Conservation (phyloP, 2,113 vertebrate genomes). For the Erpornis zantholeuca region DNA sequence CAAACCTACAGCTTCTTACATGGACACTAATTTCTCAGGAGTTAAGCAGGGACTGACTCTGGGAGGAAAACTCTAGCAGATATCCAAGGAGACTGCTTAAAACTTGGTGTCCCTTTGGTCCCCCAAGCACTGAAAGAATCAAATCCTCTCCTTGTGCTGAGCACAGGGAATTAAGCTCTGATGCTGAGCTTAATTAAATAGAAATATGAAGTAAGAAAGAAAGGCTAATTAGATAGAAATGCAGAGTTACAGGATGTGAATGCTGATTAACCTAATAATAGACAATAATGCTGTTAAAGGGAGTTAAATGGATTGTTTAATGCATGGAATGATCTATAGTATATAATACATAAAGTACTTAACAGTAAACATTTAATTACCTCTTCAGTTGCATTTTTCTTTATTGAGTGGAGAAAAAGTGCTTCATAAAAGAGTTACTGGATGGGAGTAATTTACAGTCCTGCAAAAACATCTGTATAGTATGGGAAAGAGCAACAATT, state of each 20-base stretch:
- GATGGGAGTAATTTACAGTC: conserved; percentile 44
- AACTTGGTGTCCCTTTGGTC: neutral
- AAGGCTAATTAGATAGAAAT: conserved; percentile 57
- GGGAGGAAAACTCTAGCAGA: neutral
- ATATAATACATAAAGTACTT: conserved; percentile 54
- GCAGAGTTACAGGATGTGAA: conserved; percentile 51
- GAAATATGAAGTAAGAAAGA: conserved; percentile 62
- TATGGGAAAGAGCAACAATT: neutral
- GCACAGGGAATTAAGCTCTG: conserved; percentile 25
- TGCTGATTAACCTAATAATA: conserved; percentile 69
- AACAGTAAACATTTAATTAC: conserved; percentile 71
- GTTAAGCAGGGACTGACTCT: neutral
- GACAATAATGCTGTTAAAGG: conserved; percentile 49
- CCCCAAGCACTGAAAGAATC: neutral
- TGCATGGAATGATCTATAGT: conserved; percentile 48
- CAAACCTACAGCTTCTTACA: neutral
- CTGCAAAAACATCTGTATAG: neutral
- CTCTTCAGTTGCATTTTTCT: conserved; percentile 50
- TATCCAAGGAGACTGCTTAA: neutral
- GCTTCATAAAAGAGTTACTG: conserved; percentile 32
- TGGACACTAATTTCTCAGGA: neutral
- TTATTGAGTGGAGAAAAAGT: neutral
- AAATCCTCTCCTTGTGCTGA: conserved; percentile 12
- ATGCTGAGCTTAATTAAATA: conserved; percentile 59
- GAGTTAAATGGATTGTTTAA: conserved; percentile 65